A percentile compares a stretch with the other conserved stretches of the same genome.
Evolutionary conservation across 1,140 invertebrate species (phyloP).

Genomic region (Achatina immaculata): DNA sequence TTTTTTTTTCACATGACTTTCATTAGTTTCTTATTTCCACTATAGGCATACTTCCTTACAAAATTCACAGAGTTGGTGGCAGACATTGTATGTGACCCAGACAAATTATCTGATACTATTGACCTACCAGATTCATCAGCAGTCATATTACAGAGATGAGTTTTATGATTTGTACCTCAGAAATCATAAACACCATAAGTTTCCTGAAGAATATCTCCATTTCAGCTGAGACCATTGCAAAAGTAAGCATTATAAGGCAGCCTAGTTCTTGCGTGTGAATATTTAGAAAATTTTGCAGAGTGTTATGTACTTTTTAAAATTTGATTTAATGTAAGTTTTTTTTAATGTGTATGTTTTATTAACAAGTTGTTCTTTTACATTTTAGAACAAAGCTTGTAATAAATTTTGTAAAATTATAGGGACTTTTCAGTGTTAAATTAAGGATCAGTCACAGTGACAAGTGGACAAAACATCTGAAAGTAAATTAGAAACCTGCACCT

Average conservation of each 20-base stretch:
- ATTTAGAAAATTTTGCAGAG: too few relatives aligned
- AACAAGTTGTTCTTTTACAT: too few relatives aligned
- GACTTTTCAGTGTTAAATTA: too few relatives aligned
- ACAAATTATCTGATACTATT: conserved; percentile 34
- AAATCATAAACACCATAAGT: conserved; percentile 23
- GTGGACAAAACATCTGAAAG: too few relatives aligned
- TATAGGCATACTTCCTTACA: background rate
- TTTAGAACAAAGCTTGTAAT: too few relatives aligned
- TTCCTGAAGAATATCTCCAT: conserved; percentile 35
- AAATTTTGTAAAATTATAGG: too few relatives aligned
- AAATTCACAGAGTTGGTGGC: background rate
- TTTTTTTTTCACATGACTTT: too few relatives aligned
- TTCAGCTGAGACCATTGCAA: background rate
- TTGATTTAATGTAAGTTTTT: background rate
- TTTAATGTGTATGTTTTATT: background rate
- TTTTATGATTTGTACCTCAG: conserved; percentile 37
- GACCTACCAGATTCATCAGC: conserved; percentile 39
- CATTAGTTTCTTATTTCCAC: too few relatives aligned
- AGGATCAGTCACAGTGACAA: too few relatives aligned
- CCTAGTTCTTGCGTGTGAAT: background rate
- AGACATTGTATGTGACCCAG: conserved; percentile 41
- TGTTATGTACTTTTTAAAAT: too few relatives aligned
- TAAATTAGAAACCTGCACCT: too few relatives aligned
- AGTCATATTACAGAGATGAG: conserved; percentile 40
- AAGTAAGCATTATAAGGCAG: background rate